phyloP scores from a whole-genome alignment of 2,888 invertebrate genomes.

The Hemithea aestivaria region DNA sequence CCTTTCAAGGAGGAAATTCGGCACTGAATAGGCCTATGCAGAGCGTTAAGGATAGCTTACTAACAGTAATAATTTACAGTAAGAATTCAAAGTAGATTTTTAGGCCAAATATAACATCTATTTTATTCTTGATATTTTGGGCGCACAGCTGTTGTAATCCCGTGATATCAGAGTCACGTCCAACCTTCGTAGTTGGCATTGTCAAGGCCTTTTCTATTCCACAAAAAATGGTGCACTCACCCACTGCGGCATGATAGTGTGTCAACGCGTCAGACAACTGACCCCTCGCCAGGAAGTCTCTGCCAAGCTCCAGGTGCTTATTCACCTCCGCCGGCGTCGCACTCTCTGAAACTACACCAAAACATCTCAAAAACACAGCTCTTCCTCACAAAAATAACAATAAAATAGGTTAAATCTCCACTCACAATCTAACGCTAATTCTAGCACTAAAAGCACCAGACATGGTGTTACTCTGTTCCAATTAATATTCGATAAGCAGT shows the following conservation, averaged over 20 bases:
- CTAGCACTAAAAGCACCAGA: conserved; percentile 82
- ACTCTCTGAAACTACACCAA: conserved; percentile 82
- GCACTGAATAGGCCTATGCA: too few relatives aligned
- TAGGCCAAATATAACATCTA: too few relatives aligned
- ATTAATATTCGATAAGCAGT: conserved; percentile 73
- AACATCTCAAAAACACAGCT: conserved; percentile 35
- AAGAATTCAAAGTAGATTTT: too few relatives aligned
- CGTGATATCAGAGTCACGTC: conserved; percentile 1
- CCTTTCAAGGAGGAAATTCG: too few relatives aligned
- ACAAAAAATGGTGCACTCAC: conserved; percentile 70
- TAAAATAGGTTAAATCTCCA: conserved; percentile 39
- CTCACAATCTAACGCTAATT: conserved; percentile 84
- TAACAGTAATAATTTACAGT: too few relatives aligned
- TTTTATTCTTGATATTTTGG: too few relatives aligned
- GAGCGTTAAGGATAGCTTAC: too few relatives aligned
- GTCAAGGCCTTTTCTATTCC: conserved; percentile 15
- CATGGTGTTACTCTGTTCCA: conserved; percentile 83
- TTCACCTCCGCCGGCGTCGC: conserved; percentile 89
- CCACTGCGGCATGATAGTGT: conserved; percentile 98
- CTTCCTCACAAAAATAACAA: conserved; percentile 34
- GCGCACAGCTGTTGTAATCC: neutral
- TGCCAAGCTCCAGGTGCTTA: conserved; percentile 95
- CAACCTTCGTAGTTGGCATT: conserved; percentile 19
- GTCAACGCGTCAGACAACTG: conserved; percentile 97
- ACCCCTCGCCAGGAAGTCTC: conserved; percentile 93